Percentiles rank a stretch among this genome's conserved stretches.
phyloP scores from a whole-genome alignment of 2,888 invertebrate species.

The Molorchus minor region DNA sequence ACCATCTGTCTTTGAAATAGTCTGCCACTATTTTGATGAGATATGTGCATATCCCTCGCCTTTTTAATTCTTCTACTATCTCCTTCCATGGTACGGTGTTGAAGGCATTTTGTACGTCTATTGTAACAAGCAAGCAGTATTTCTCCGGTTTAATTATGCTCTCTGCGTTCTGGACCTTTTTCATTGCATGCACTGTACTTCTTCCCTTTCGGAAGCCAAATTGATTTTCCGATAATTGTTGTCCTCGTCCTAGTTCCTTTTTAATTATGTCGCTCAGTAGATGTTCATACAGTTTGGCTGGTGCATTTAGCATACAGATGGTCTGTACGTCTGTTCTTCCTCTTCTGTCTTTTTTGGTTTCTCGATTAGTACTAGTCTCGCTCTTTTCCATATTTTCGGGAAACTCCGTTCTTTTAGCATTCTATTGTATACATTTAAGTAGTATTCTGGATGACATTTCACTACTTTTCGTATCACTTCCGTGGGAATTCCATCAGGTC shows the following conservation, averaged over 20 bases:
- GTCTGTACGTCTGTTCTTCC: slow-evolving; percentile 3
- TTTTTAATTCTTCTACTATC: too few relatives aligned
- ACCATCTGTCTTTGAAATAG: too few relatives aligned
- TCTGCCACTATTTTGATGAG: too few relatives aligned
- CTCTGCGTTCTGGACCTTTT: neutral
- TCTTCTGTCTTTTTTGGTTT: slow-evolving; percentile 6
- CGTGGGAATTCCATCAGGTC: too few relatives aligned
- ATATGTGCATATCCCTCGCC: too few relatives aligned
- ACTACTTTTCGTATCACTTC: too few relatives aligned
- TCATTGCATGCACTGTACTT: slow-evolving; percentile 4
- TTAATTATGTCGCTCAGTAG: slow-evolving; percentile 9
- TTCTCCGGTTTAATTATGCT: neutral
- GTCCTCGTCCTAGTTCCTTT: slow-evolving; percentile 5
- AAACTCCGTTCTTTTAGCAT: too few relatives aligned
- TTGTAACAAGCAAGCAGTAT: neutral
- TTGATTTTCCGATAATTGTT: slow-evolving; percentile 6
- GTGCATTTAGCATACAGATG: slow-evolving; percentile 20
- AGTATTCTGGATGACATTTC: too few relatives aligned
- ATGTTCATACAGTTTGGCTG: slow-evolving; percentile 20
- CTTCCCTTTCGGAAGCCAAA: slow-evolving; percentile 18
- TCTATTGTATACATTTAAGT: too few relatives aligned
- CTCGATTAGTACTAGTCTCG: slow-evolving; percentile 13
- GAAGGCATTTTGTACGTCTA: neutral
- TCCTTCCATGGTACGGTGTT: too few relatives aligned
- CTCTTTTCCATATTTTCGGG: slow-evolving; percentile 22